Base-by-base conservation (phyloP, 2,888 invertebrate species). In the Thalpophila matura region DNA sequence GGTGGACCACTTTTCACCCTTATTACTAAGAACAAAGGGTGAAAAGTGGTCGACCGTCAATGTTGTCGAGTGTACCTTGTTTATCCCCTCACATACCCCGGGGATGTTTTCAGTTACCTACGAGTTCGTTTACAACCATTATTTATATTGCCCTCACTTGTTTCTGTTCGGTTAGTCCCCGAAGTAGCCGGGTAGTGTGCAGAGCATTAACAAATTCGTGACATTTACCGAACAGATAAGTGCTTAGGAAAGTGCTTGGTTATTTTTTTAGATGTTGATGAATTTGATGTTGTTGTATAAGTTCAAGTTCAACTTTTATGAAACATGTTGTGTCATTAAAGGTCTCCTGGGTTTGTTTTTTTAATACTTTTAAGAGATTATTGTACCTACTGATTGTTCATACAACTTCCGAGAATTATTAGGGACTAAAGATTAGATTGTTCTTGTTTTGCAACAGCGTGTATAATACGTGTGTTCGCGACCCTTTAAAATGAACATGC, bases 21-120 rank as follows among this genome's bases (percentile, higher is more conserved):
- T n/a, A n/a, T n/a, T n/a, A n/a, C n/a, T n/a, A n/a, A n/a, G n/a
- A n/a, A n/a, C n/a, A n/a, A n/a, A n/a, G n/a, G n/a, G n/a, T n/a
- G n/a, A n/a, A n/a, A n/a, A n/a, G n/a, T n/a, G n/a, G n/a, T n/a
- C n/a, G n/a, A n/a, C n/a, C n/a, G n/a, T n/a, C n/a, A n/a, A n/a
- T n/a, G n/a, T n/a, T n/a, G n/a, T n/a, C n/a, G n/a, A n/a, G n/a
- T n/a, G n/a, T n/a, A 40, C 67, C 18, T 10, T 67, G 29, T 65
- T 59, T 40, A 67, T 46, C 59, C 60, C 27, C 26, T 31, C 27
- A n/a, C 66, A 42, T n/a, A 18, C 37, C 54, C 18, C 1, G 9
- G 51, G 62, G 42, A 27, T 31, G 37, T 43, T 55, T 69, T 49
- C 69, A 69, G 69, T 69, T 68, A 45, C 60, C 43, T 50, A 49